Evolutionary conservation across 1,140 invertebrate genomes (phyloP).

Genomic region (Marisa cornuarietis): DNA sequence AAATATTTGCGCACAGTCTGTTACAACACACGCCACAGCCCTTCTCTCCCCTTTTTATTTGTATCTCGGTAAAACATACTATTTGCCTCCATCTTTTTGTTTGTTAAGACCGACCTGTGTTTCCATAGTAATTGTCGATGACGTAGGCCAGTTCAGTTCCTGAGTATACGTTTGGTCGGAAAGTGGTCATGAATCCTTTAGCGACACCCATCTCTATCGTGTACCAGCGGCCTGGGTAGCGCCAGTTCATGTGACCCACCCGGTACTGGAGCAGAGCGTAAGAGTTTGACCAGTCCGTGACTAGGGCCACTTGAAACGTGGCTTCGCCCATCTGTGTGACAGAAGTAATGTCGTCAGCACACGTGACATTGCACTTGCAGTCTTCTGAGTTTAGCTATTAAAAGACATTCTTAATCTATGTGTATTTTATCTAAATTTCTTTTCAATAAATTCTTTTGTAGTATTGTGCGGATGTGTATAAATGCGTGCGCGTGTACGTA

Average conservation of each 20-base stretch:
- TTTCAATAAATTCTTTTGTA: too few species aligned
- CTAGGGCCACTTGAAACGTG: conserved; percentile 6
- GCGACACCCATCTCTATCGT: conserved; percentile 8
- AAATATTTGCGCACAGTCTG: too few species aligned
- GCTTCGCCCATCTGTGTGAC: background rate
- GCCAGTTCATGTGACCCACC: background rate
- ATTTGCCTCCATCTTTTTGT: too few species aligned
- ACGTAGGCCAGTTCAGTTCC: background rate
- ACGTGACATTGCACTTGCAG: too few species aligned
- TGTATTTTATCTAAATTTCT: background rate
- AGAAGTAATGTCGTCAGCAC: background rate
- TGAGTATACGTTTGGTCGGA: background rate
- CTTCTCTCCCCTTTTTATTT: too few species aligned
- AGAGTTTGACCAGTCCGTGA: conserved; percentile 1
- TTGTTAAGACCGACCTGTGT: background rate
- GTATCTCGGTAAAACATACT: too few species aligned
- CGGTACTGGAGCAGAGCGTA: conserved; percentile 8
- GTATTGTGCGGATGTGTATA: too few species aligned
- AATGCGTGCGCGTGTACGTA: too few species aligned
- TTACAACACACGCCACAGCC: background rate
- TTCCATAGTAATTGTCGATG: background rate
- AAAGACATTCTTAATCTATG: background rate
- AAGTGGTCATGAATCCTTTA: background rate
- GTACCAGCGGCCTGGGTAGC: conserved; percentile 7
- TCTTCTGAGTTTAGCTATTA: background rate